Evolutionary conservation across 1,140 invertebrate genomes (phyloP), one percentile per base, ranked within the genome.

Genomic region (Bombus confusus): DNA sequence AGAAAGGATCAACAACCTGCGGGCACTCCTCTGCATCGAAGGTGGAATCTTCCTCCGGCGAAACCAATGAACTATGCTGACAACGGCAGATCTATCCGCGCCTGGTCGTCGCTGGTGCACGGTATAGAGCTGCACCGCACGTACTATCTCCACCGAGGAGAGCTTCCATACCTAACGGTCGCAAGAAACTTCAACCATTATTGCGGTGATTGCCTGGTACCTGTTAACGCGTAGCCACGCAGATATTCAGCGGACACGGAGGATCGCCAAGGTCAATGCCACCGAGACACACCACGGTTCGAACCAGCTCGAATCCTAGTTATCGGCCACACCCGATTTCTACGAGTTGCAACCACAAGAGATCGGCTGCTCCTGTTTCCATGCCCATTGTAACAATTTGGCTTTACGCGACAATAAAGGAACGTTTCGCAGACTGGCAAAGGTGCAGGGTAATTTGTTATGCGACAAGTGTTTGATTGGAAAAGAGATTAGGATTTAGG

Each of bases 1-100:
- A 84, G 86, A 84, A 92, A 92, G 91, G 92, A 93, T 93, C 92
- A 93, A 93, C 92, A 93, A 93, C 92, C 92, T 92, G 90, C 88
- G 87, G 91, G 85, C 90, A 90, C 91, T 89, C 90, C 88, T 91
- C 88, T 86, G 78, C 80, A 75, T 83, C 76, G 76, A 88, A 86
- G 83, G 77, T 81, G 80, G 83, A 86, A 90, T 88, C 78, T 81
- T 87, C 75, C 85, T 84, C 74, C 57, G 74, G 86, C 81, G 83
- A 87, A 85, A 91, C 68, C 87, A 89, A 88, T 88, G 85, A 86
- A 81, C 83, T 77, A 84, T 79, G 73, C 86, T 85, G 80, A 88
- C 89, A 90, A 90, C 89, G 81, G 87, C 87, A 85, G 84, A 91
- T 88, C 86, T 90, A 91, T 86, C 79, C 81, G 83, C 83, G 79